phyloP scores from a whole-genome alignment of 1,140 invertebrate genomes.

The Globodera rostochiensis region DNA sequence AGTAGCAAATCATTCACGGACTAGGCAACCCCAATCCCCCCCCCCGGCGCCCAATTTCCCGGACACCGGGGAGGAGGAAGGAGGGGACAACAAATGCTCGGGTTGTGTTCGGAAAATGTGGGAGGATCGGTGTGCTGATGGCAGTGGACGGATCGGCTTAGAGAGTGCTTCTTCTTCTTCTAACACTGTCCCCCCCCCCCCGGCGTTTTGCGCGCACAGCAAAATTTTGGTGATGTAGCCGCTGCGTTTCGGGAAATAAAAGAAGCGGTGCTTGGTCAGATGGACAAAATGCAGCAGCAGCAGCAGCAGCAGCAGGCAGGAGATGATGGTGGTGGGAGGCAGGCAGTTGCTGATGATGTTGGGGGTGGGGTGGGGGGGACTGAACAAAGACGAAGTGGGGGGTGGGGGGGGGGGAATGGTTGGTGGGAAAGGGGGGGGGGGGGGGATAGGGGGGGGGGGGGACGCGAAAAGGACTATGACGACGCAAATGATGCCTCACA shows the following conservation, averaged over 20 bases:
- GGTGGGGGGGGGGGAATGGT: background rate
- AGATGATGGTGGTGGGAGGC: background rate
- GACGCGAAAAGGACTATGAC: conserved; percentile 1
- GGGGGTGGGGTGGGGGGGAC: background rate
- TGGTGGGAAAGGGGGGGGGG: background rate
- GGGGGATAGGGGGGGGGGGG: background rate
- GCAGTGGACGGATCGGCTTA: background rate
- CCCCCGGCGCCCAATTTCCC: background rate
- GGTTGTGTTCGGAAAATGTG: background rate
- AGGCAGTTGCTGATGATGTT: background rate
- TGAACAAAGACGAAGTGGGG: background rate
- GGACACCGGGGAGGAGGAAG: background rate
- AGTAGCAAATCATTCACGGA: no score
- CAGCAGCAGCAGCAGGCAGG: background rate
- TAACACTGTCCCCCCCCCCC: background rate
- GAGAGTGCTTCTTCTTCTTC: background rate
- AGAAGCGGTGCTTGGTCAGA: background rate
- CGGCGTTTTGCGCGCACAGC: background rate
- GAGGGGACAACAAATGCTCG: background rate
- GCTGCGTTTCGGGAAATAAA: background rate
- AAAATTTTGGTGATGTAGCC: background rate
- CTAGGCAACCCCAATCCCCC: no score
- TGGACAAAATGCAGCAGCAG: background rate
- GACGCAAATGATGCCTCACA: conserved; percentile 2
- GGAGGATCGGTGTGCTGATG: background rate